phyloP scores from a whole-genome alignment of 2,888 invertebrate genomes.

The Dasypolia templi region DNA sequence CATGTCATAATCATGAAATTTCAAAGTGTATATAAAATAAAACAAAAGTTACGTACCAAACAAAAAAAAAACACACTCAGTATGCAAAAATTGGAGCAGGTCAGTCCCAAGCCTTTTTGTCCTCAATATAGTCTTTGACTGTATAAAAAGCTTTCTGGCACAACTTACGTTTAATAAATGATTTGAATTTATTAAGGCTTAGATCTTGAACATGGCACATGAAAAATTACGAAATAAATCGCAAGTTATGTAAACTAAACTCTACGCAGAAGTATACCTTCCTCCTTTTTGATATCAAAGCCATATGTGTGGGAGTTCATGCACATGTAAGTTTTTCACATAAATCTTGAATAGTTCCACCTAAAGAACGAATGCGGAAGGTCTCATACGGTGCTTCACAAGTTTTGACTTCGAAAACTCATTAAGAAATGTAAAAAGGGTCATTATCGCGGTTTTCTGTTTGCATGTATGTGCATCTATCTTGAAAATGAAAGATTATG shows the following conservation, averaged over 20 bases:
- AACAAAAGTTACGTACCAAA: too few species aligned
- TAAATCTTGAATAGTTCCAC: slow-evolving; percentile 46
- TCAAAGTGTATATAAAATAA: too few species aligned
- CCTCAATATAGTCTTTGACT: too few species aligned
- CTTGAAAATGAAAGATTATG: not conserved
- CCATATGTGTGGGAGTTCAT: slow-evolving; percentile 2
- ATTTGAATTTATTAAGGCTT: too few species aligned
- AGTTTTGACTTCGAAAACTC: slow-evolving; percentile 47
- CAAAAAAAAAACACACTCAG: too few species aligned
- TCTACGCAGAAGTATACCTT: slow-evolving; percentile 16
- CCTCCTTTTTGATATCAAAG: slow-evolving; percentile 35
- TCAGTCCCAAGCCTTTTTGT: too few species aligned
- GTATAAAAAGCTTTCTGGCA: too few species aligned
- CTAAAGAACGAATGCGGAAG: not conserved
- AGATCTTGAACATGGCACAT: too few species aligned
- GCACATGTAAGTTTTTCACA: slow-evolving; percentile 26
- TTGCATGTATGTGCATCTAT: not conserved
- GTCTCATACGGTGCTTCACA: not conserved
- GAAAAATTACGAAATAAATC: slow-evolving; percentile 9
- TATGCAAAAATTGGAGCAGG: too few species aligned
- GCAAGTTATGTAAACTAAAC: slow-evolving; percentile 1
- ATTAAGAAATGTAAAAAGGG: slow-evolving; percentile 30
- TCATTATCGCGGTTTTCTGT: not conserved
- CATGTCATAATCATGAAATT: too few species aligned
- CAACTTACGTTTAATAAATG: too few species aligned